Conservation (phyloP, 1,140 invertebrate species). For the Sminthurides bifidus region DNA sequence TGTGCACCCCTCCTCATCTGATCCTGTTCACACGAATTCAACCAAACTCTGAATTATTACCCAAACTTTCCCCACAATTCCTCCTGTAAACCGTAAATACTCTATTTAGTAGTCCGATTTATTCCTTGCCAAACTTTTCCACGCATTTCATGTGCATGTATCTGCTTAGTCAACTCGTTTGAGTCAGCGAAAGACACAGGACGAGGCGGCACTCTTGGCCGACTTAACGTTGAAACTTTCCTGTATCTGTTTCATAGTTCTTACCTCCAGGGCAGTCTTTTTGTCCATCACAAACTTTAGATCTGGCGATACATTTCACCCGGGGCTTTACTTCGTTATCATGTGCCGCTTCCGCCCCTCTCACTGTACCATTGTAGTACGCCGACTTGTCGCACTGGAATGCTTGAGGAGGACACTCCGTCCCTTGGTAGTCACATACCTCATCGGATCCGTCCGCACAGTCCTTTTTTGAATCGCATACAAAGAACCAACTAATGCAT, state of each 20-base stretch:
- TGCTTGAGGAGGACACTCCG: constrained; percentile 31
- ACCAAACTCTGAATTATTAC: not conserved
- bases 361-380: not conserved
- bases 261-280: constrained; percentile 18
- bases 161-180: no score
- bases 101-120: no score
- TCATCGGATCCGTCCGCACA: constrained; percentile 35
- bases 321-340: not conserved
- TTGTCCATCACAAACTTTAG: constrained; percentile 19
- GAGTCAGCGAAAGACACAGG: no score
- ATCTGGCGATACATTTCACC: constrained; percentile 14
- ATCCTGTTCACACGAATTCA: not conserved
- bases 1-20: constrained; percentile 17
- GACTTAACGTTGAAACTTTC: no score
- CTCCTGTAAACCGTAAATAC: no score
- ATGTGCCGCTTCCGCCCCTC: not conserved
- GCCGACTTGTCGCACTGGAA: constrained; percentile 31
- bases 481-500: constrained; percentile 38
- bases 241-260: not conserved
- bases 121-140: no score
- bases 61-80: not conserved
- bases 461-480: constrained; percentile 36
- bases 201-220: no score
- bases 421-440: constrained; percentile 14
- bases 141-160: not conserved